These are phyloP conservation scores for Cinclus cinclus DNA, from an alignment of 2,113 vertebrate genomes.

Conservation along the genomic window DNA sequence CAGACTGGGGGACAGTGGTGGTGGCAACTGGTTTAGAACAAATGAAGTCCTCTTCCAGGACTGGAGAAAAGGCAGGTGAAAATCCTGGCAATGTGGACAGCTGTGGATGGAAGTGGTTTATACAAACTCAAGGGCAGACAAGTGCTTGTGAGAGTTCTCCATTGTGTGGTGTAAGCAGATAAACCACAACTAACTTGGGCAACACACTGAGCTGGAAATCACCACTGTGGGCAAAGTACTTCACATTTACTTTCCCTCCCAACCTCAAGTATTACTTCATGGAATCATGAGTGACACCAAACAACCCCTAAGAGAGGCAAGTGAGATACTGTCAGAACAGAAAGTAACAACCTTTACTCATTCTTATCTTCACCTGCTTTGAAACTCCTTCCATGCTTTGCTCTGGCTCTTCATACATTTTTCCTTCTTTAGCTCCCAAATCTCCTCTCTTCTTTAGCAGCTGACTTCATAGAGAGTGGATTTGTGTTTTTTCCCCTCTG, in stretches of 20 bases:
- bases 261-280: not conserved
- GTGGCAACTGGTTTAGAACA: not conserved
- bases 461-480: not conserved
- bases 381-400: not conserved
- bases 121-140: not conserved
- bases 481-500: too few relatives aligned
- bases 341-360: not conserved
- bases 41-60: not conserved
- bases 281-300: not conserved
- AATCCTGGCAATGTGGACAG: rapidly evolving
- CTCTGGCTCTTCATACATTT: not conserved
- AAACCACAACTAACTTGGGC: not conserved
- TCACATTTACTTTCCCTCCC: not conserved
- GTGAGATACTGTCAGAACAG: not conserved
- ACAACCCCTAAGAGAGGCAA: not conserved
- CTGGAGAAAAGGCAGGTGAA: not conserved
- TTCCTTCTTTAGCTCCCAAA: not conserved
- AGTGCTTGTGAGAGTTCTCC: not conserved
- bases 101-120: not conserved
- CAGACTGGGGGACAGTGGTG: rapidly evolving
- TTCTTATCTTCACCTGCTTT: not conserved
- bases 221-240: not conserved
- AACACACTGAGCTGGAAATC: not conserved
- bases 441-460: not conserved
- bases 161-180: not conserved